Base-by-base conservation (phyloP, 2,888 invertebrate species). In the Standfussiana lucernea region DNA sequence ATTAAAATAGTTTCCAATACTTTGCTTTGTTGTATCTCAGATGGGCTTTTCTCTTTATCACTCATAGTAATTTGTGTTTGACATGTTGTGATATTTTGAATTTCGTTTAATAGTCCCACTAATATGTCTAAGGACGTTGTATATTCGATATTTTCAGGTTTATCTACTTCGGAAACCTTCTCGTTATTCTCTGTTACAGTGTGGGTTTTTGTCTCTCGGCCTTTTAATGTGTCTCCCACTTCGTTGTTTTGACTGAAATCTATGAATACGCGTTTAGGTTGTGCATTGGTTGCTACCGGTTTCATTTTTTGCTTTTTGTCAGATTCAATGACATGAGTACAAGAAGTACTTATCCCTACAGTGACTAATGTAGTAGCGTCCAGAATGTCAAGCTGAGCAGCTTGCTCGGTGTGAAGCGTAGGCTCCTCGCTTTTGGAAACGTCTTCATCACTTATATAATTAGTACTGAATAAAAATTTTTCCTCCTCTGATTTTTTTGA, bases 51-150 rank as follows among this genome's bases (percentile, higher is more conserved):
- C 53, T 79, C 75, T 62, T 84, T 80, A 59, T 72, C 72, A 47
- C n/a, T 13, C 59, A 79, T 88, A 7, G 90, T 86, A n/a, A 92
- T 87, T 67, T 93, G 89, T 11, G 92, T 90, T 77, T 94, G 93
- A 81, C 93, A 92, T 13, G 92, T 91, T 4, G 95, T 94, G 75
- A 96, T 96, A 74, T 95, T 96, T 86, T 95, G 93, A 82, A 96
- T 96, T 90, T 96, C 96, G 84, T 95, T 95, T 68, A 96, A 89
- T 66, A 96, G 90, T 24, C 94, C 93, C 7, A 95, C 94, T 79
- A 96, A 87, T 84, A 96, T 92, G 72, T 96, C 96, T 15, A 96
- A 91, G 8, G 96, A 96, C 32, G 94, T 92, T 7, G 94, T 93
- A 64, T 93, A 93, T 65, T 93, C 91, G 7, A 94, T 84, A 75